Percentiles rank a stretch among this genome's conserved stretches.
Evolutionary conservation across 2,113 vertebrate species (phyloP).

Genomic region (Triplophysa siluroides): DNA sequence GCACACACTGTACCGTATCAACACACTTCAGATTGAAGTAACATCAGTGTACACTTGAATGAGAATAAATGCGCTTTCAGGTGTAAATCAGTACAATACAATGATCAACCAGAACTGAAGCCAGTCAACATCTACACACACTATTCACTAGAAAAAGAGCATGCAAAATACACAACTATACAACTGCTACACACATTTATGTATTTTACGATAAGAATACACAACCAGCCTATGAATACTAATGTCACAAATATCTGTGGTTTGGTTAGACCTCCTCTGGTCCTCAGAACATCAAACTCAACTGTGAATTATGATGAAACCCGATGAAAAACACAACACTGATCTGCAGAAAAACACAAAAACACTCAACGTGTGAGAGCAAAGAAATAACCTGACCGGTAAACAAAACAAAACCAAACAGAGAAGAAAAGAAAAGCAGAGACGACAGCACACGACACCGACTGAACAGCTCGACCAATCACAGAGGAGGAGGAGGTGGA

Average conservation of each 20-base stretch:
- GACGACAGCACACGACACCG: constrained; percentile 67
- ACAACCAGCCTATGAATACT: constrained; percentile 2
- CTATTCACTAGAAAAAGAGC: constrained; percentile 1
- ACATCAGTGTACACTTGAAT: neutral
- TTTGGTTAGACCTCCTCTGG: constrained; percentile 53
- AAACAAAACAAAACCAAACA: constrained; percentile 61
- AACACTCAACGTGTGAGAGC: constrained; percentile 35
- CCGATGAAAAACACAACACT: constrained; percentile 59
- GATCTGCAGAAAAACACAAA: constrained; percentile 32
- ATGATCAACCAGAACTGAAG: constrained; percentile 63
- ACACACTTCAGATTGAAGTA: neutral
- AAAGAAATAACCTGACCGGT: constrained; percentile 11
- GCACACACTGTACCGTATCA: neutral
- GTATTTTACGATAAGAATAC: constrained; percentile 14
- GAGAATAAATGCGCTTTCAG: constrained; percentile 55
- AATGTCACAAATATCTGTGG: constrained; percentile 27
- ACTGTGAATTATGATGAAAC: constrained; percentile 42
- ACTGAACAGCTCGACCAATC: constrained; percentile 64
- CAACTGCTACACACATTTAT: constrained; percentile 9
- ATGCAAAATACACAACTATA: constrained; percentile 31
- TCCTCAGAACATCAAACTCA: constrained; percentile 42
- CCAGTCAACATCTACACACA: constrained; percentile 37
- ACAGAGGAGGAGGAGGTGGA: constrained; percentile 21
- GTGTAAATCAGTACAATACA: constrained; percentile 48
- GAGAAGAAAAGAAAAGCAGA: constrained; percentile 51